These are phyloP conservation scores for Boleophthalmus pectinirostris DNA, from an alignment of 2,113 vertebrate genomes.

Conservation along the genomic window DNA sequence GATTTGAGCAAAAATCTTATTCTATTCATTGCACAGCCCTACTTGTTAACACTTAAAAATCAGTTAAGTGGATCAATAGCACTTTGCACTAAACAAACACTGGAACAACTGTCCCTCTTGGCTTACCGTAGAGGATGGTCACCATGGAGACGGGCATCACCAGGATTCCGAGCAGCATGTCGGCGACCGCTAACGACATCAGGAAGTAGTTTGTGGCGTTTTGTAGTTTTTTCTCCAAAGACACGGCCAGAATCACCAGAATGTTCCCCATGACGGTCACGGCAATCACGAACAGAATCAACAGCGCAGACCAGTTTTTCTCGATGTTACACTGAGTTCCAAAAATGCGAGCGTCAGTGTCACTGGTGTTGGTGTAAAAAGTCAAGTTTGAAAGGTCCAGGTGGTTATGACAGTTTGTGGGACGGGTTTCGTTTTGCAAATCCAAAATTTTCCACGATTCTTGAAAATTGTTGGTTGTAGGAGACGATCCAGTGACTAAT, in stretches of 20 bases:
- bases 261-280: conserved; percentile 94
- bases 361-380: conserved; percentile 8
- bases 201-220: conserved; percentile 97
- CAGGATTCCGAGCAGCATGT: conserved; percentile 94
- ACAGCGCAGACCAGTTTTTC: conserved; percentile 92
- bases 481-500: conserved; percentile 25
- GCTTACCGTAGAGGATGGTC: conserved; percentile 94
- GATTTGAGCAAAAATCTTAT: too few species aligned
- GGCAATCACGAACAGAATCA: conserved; percentile 85
- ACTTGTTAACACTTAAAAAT: too few species aligned
- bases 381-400: conserved; percentile 39
- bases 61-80: too few species aligned
- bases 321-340: conserved; percentile 59
- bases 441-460: conserved; percentile 32
- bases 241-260: conserved; percentile 95
- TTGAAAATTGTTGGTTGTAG: background rate
- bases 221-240: conserved; percentile 95
- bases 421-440: conserved; percentile 7
- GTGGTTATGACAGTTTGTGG: conserved; percentile 29
- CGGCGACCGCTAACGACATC: conserved; percentile 96
- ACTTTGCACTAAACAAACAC: background rate
- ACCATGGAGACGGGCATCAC: conserved; percentile 97
- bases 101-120: conserved; percentile 31
- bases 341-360: background rate
- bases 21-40: too few species aligned